phyloP scores from a whole-genome alignment of 2,113 vertebrate species.

The Aix galericulata region DNA sequence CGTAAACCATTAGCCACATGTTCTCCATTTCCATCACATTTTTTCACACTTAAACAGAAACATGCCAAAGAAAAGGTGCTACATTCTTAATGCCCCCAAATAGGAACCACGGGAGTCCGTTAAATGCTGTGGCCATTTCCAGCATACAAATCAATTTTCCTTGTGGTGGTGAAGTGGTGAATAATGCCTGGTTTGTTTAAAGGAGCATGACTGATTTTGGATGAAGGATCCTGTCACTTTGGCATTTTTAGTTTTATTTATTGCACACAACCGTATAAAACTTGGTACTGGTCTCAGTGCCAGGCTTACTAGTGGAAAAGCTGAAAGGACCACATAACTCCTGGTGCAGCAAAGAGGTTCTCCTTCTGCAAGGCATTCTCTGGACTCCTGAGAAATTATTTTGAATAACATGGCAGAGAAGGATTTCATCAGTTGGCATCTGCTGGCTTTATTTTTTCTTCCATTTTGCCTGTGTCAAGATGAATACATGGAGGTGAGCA shows the following conservation, averaged over 20 bases:
- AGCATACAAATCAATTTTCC: slow-evolving; percentile 71
- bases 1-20: slow-evolving; percentile 71
- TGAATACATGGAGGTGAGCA: slow-evolving; percentile 87
- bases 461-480: slow-evolving; percentile 86
- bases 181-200: slow-evolving; percentile 78
- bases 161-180: slow-evolving; percentile 77
- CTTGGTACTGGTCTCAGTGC: slow-evolving; percentile 64
- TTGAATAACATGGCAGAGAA: slow-evolving; percentile 75
- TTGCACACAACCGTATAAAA: slow-evolving; percentile 77
- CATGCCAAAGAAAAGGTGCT: slow-evolving; percentile 73
- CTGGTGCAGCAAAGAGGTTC: slow-evolving; percentile 42
- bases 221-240: slow-evolving; percentile 74
- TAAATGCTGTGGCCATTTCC: slow-evolving; percentile 68
- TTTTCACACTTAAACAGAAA: slow-evolving; percentile 74
- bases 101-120: slow-evolving; percentile 70
- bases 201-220: slow-evolving; percentile 73
- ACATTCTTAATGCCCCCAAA: slow-evolving; percentile 73
- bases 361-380: slow-evolving; percentile 52
- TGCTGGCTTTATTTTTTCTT: slow-evolving; percentile 81
- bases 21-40: slow-evolving; percentile 76
- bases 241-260: slow-evolving; percentile 79
- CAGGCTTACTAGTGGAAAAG: slow-evolving; percentile 64
- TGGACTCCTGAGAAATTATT: slow-evolving; percentile 53
- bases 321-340: slow-evolving; percentile 57
- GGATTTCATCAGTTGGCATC: slow-evolving; percentile 75